Percentiles rank a stretch among this genome's conserved stretches.
phyloP scores from a whole-genome alignment of 2,797 vertebrate genomes.

The Selene dorsalis region DNA sequence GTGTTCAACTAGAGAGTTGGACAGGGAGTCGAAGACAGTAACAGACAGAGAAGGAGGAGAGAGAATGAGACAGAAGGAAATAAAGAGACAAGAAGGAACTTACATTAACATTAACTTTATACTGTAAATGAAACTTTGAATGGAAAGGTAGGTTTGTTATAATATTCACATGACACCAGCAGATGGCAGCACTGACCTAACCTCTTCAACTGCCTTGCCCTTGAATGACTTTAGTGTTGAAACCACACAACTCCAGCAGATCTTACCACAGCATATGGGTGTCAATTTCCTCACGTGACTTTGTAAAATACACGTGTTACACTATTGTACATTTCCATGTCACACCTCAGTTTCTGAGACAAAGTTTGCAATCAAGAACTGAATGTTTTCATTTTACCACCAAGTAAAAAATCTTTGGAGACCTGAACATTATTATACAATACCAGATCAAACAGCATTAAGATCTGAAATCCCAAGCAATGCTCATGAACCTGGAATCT shows the following conservation, averaged over 20 bases:
- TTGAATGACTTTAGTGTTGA: not conserved
- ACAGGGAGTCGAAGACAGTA: not conserved
- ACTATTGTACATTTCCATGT: not conserved
- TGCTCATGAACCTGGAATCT: not conserved
- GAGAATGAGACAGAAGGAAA: not conserved
- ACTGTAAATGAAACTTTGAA: not conserved
- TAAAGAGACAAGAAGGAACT: not conserved
- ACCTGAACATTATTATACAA: not conserved
- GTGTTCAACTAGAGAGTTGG: slow-evolving; percentile 21
- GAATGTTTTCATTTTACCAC: not conserved
- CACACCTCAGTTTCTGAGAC: not conserved
- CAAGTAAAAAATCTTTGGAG: not conserved
- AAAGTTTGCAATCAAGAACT: not conserved
- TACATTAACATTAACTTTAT: not conserved
- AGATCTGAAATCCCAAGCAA: not conserved
- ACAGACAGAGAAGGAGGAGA: not conserved
- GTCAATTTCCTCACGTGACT: slow-evolving; percentile 27
- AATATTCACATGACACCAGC: slow-evolving; percentile 45
- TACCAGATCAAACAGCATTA: not conserved
- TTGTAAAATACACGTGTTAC: not conserved
- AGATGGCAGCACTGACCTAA: slow-evolving; percentile 67
- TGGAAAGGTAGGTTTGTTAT: not conserved
- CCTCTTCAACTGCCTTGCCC: not conserved
- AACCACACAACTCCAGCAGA: not conserved
- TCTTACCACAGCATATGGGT: slow-evolving; percentile 7